phyloP scores from a whole-genome alignment of 2,888 invertebrate genomes.

The Lomographa bimaculata region DNA sequence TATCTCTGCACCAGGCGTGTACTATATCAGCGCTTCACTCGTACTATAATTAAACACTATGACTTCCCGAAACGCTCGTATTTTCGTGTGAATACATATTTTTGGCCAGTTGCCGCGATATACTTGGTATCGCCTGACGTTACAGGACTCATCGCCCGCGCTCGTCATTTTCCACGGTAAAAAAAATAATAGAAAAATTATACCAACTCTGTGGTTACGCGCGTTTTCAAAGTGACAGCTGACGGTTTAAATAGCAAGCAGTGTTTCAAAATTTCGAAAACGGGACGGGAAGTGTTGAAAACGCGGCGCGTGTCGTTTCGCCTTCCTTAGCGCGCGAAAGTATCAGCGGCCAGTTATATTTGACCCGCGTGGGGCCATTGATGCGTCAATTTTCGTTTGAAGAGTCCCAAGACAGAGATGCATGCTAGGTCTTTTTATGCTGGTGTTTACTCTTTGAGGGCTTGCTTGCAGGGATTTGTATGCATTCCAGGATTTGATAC shows the following conservation, averaged over 20 bases:
- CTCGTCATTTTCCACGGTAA: conserved; percentile 56
- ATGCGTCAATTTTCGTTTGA: conserved; percentile 12
- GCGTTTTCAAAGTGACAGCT: conserved; percentile 16
- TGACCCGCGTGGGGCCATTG: conserved; percentile 34
- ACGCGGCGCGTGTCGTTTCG: conserved; percentile 50
- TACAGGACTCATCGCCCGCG: conserved; percentile 63
- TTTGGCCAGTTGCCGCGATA: conserved; percentile 62
- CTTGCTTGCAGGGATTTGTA: conserved; percentile 35
- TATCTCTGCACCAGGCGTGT: conserved; percentile 18
- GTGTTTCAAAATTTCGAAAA: conserved; percentile 42
- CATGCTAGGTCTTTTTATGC: conserved; percentile 27
- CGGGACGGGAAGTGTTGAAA: conserved; percentile 52
- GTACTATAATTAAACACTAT: conserved; percentile 61
- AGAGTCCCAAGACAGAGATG: conserved; percentile 11
- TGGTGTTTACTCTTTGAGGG: conserved; percentile 35
- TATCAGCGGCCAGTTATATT: conserved; percentile 35
- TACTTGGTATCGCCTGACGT: conserved; percentile 60
- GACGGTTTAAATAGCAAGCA: conserved; percentile 20
- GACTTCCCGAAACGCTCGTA: conserved; percentile 65
- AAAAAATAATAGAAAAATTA: conserved; percentile 11
- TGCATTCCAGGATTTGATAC: conserved; percentile 34
- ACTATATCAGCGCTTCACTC: conserved; percentile 32
- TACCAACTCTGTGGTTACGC: conserved; percentile 9
- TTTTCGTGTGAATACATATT: conserved; percentile 55
- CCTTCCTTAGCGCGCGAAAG: conserved; percentile 52